Percentiles rank a stretch among this genome's conserved stretches.
Evolutionary conservation across 2,797 vertebrate genomes (phyloP).

Genomic region (Characodon lateralis): DNA sequence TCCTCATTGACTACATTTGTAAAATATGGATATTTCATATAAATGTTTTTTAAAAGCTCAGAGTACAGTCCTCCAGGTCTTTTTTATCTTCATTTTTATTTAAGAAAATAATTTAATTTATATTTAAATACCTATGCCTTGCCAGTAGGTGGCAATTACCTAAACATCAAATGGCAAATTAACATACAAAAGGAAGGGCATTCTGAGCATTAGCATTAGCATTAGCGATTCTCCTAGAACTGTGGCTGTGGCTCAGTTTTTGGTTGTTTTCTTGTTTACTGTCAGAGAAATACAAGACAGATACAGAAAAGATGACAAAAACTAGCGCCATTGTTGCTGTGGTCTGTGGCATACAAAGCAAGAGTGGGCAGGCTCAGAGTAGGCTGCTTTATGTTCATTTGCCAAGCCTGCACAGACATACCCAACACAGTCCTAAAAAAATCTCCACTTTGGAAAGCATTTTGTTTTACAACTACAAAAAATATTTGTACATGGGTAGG

Average conservation of each 20-base stretch:
- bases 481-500: not conserved
- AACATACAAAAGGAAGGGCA: not conserved
- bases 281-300: not conserved
- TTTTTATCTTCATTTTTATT: not conserved
- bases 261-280: not conserved
- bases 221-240: not conserved
- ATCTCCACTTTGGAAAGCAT: not conserved
- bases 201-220: not conserved
- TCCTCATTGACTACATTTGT: not conserved
- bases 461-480: not conserved
- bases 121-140: not conserved
- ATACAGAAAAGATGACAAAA: not conserved
- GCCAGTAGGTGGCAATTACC: not conserved
- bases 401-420: not conserved
- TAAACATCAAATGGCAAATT: not conserved
- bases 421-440: not conserved
- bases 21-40: not conserved
- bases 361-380: slow-evolving; percentile 1
- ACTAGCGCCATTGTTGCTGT: not conserved
- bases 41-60: not conserved
- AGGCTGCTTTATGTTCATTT: not conserved
- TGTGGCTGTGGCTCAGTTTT: not conserved
- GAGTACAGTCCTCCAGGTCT: not conserved
- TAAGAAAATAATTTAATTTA: not conserved
- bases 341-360: not conserved